A percentile compares a stretch with the other conserved stretches of the same genome.
Conservation (phyloP, 53 echinoderm and acorn worm genomes). For the Henricia sp. region DNA sequence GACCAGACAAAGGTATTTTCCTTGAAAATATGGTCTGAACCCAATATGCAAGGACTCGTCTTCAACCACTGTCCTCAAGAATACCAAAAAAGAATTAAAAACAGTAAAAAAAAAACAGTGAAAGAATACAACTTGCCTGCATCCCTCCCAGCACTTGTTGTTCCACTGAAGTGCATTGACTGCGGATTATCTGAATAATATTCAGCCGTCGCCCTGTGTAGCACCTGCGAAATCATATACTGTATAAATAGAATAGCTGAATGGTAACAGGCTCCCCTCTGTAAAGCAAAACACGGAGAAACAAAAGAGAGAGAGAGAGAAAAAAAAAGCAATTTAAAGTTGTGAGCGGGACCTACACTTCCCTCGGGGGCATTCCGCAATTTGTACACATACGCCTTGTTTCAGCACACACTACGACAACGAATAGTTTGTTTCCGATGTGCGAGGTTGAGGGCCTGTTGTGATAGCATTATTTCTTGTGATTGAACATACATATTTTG, state of each 20-base stretch:
- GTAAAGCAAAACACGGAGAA: not conserved
- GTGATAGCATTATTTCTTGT: conserved; percentile 15
- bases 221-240: conserved; percentile 44
- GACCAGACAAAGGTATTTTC: too few species aligned
- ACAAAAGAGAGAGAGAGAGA: not conserved
- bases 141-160: too few species aligned
- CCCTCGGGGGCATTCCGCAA: conserved; percentile 1
- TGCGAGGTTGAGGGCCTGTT: not conserved
- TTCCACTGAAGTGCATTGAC: conserved; percentile 43
- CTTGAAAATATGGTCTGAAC: not conserved
- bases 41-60: not conserved
- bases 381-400: conserved; percentile 31
- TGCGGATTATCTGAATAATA: conserved; percentile 23
- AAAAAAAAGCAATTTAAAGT: not conserved
- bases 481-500: conserved; percentile 26
- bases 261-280: conserved; percentile 14
- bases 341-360: conserved; percentile 6
- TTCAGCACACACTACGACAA: not conserved
- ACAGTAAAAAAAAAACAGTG: too few species aligned
- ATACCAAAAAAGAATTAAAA: too few species aligned
- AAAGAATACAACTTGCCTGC: too few species aligned
- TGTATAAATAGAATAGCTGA: conserved; percentile 7
- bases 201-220: conserved; percentile 3
- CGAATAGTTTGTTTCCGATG: not conserved
- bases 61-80: too few species aligned